Percentiles rank a stretch among this genome's conserved stretches.
Conservation (phyloP, 2,888 invertebrate genomes). For the Drosophila neotestacea region DNA sequence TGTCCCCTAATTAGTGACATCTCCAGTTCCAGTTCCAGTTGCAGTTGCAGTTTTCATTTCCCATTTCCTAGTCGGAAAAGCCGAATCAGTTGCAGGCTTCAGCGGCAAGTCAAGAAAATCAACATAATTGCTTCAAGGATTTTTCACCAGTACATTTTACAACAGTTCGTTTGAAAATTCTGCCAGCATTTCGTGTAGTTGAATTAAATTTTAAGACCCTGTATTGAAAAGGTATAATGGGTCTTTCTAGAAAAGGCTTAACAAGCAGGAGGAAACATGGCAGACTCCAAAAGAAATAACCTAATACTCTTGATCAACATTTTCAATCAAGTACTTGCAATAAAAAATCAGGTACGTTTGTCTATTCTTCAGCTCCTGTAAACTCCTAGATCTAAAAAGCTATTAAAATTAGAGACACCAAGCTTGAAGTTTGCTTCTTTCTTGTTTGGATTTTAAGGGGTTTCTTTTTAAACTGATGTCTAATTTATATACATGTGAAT, state of each 20-base stretch:
- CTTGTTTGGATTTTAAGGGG: too few relatives aligned
- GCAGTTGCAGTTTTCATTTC: slow-evolving; percentile 11
- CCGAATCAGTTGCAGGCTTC: slow-evolving; percentile 7
- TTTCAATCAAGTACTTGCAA: too few relatives aligned
- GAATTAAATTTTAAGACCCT: slow-evolving; percentile 38
- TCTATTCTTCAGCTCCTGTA: too few relatives aligned
- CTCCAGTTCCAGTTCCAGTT: slow-evolving; percentile 13
- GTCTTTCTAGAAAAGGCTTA: neutral
- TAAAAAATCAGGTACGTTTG: too few relatives aligned
- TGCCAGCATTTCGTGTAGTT: slow-evolving; percentile 43
- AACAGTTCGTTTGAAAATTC: slow-evolving; percentile 48
- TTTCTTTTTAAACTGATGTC: too few relatives aligned
- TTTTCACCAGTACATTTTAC: slow-evolving; percentile 18
- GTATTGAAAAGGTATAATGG: neutral
- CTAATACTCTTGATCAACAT: too few relatives aligned
- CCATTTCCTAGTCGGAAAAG: slow-evolving; percentile 5
- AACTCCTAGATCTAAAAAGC: too few relatives aligned
- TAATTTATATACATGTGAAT: too few relatives aligned
- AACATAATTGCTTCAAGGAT: slow-evolving; percentile 66
- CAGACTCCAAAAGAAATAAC: too few relatives aligned
- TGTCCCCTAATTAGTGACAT: slow-evolving; percentile 56
- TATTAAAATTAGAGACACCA: too few relatives aligned
- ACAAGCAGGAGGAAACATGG: too few relatives aligned
- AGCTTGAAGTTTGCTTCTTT: too few relatives aligned
- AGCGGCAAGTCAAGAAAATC: slow-evolving; percentile 47